Evolutionary conservation across 2,888 invertebrate species (phyloP), one percentile per base, ranked within the genome.

Genomic region (Pollenia labialis): DNA sequence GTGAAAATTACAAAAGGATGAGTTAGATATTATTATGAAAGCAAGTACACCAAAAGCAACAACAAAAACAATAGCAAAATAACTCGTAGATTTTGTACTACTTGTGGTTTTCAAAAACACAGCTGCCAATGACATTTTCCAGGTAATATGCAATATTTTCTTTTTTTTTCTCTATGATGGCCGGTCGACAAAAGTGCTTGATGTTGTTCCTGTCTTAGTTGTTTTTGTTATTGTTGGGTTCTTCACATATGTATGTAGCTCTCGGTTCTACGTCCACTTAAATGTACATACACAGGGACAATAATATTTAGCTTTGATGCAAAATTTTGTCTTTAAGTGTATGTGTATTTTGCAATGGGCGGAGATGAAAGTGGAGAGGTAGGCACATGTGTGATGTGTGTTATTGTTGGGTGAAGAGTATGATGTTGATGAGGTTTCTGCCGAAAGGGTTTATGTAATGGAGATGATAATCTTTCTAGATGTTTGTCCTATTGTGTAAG

Each of bases 91-190:
- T 83, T 77, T 86, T 74, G 69, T 75, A 83, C 83, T 86, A 85
- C 87, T 87, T 87, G 87, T 83, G 87, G 87, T 87, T 87, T 85
- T 80, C 75, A 75, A 86, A 85, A 82, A 85, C 85, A 80, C 81
- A 86, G 89, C 92, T 91, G 91, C 91, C 92, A 91, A 91, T 91
- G 92, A 92, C 91, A 92, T 90, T 92, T 92, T 89, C 79, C 92
- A 89, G 91, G 92, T 91, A 91, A 91, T 91, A 91, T 91, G 92
- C 91, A 91, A 92, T 92, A 92, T 91, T 86, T 86, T 83, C 48
- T 79, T 82, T 75, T 23, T 23, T 23, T 83, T 86, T 86, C 86
- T 86, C 75, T 80, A 75, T 86, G 86, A 82, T 62, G 86, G 82
- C 60, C 75, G 58, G 82, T 64, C 82, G 82, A 69, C 74, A 75